Conservation (phyloP, 2,888 invertebrate genomes). For the Ormyrus pomaceus region DNA sequence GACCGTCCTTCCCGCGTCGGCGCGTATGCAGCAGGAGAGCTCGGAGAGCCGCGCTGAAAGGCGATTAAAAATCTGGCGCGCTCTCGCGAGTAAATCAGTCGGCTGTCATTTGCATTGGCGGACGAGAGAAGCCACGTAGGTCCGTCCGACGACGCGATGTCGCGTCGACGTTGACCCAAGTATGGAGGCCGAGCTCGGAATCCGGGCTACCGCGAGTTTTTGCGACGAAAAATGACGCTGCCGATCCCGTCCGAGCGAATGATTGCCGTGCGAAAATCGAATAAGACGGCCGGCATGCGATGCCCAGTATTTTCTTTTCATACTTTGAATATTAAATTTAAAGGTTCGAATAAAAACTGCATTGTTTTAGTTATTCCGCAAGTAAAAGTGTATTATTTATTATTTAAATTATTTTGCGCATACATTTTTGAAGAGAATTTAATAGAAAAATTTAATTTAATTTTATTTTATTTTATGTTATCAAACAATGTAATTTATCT, state of each 20-base stretch:
- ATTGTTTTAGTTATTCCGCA: no score
- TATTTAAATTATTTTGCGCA: slow-evolving; percentile 37
- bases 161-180: neutral
- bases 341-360: no score
- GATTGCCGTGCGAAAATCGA: slow-evolving; percentile 69
- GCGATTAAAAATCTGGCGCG: slow-evolving; percentile 63
- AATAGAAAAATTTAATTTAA: neutral
- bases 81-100: slow-evolving; percentile 69
- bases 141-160: no score
- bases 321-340: no score
- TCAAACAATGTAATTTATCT: no score
- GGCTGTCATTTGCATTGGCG: slow-evolving; percentile 71
- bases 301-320: no score
- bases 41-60: slow-evolving; percentile 44
- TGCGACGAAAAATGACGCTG: slow-evolving; percentile 61
- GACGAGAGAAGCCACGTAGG: slow-evolving; percentile 43
- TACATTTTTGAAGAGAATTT: slow-evolving; percentile 42
- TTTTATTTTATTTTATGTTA: neutral
- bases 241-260: slow-evolving; percentile 70
- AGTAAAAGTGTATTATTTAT: no score
- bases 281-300: slow-evolving; percentile 63
- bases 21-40: slow-evolving; percentile 45
- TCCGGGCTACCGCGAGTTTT: slow-evolving; percentile 70
- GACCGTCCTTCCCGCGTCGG: neutral
- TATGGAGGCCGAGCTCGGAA: slow-evolving; percentile 61